These are phyloP conservation scores for Halocynthia aurantium DNA, from an alignment of 23 tunicate genomes.

Conservation along the genomic window DNA sequence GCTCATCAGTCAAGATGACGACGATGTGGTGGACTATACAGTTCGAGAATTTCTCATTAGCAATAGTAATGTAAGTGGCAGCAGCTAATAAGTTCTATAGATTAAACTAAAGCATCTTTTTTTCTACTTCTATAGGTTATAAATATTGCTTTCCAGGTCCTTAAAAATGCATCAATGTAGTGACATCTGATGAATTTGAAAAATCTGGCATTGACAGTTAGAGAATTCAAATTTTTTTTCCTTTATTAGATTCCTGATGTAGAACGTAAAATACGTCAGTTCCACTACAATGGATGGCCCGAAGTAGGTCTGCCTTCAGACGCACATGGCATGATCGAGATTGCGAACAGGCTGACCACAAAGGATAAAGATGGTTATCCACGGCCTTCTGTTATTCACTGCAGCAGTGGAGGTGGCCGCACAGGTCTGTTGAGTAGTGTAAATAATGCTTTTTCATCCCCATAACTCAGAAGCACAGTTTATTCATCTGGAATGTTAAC, in stretches of 20 bases:
- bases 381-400: constrained; percentile 55
- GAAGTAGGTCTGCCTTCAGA: constrained; percentile 66
- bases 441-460: not conserved
- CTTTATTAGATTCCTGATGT: not conserved
- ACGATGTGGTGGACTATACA: constrained; percentile 49
- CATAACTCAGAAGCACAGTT: not conserved
- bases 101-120: no score
- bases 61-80: constrained; percentile 38
- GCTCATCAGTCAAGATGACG: constrained; percentile 30
- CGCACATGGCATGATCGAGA: constrained; percentile 43
- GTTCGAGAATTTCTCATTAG: constrained; percentile 38
- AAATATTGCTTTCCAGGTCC: no score
- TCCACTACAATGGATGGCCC: constrained; percentile 84
- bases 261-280: constrained; percentile 44
- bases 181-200: no score
- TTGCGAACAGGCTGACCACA: constrained; percentile 17
- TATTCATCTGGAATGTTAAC: not conserved
- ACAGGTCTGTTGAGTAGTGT: constrained; percentile 32
- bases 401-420: constrained; percentile 92
- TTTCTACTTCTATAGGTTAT: no score
- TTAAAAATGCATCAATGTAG: no score
- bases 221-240: no score
- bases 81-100: not conserved
- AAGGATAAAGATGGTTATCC: constrained; percentile 11
- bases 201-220: no score